These are phyloP conservation scores for Isoperla grammatica DNA, from an alignment of 2,888 invertebrate genomes.

Conservation along the genomic window DNA sequence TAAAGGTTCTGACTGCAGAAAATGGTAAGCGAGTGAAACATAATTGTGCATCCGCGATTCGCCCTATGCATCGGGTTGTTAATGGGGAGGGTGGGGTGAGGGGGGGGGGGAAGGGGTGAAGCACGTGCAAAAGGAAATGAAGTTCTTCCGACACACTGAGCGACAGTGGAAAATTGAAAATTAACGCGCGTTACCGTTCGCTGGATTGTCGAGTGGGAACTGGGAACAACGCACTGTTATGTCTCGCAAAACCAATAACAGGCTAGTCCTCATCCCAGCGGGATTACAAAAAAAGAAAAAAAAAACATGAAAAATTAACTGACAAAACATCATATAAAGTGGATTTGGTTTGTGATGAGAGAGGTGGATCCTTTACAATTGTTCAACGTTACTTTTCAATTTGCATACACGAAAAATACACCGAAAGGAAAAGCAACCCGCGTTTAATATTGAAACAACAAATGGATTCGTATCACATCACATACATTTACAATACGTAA, in stretches of 20 bases:
- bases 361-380: not conserved
- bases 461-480: too few species aligned
- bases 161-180: conserved; percentile 16
- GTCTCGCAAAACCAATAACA: conserved; percentile 8
- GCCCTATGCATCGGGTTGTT: not conserved
- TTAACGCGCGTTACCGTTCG: not conserved
- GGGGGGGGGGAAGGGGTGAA: too few species aligned
- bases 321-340: not conserved
- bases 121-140: not conserved
- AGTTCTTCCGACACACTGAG: not conserved
- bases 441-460: too few species aligned
- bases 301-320: not conserved
- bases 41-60: not conserved
- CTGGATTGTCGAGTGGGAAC: not conserved
- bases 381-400: too few species aligned
- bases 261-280: not conserved
- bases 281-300: not conserved
- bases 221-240: not conserved
- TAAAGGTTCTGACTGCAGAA: too few species aligned
- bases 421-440: too few species aligned
- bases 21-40: not conserved
- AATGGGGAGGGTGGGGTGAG: not conserved
- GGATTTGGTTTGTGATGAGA: not conserved
- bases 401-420: too few species aligned
- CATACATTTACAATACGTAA: too few species aligned